Evolutionary conservation across 1,140 invertebrate genomes (phyloP).

Genomic region (Drosophila pandora): DNA sequence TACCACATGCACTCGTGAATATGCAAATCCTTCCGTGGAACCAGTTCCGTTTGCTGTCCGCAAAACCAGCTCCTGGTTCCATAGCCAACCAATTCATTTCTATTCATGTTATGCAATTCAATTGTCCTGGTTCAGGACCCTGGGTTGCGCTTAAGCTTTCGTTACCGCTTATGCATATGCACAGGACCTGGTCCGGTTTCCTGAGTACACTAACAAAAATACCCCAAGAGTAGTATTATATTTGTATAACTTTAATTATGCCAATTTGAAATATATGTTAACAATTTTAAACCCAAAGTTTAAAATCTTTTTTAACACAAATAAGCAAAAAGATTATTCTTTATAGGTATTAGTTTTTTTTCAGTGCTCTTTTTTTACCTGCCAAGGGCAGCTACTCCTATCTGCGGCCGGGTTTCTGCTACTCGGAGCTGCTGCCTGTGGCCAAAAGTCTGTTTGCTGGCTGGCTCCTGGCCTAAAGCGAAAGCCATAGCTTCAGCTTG

Average conservation of each 20-base stretch:
- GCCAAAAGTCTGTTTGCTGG: slow-evolving; percentile 32
- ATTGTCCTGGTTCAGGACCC: slow-evolving; percentile 50
- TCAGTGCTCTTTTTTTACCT: slow-evolving; percentile 27
- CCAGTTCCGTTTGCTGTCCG: slow-evolving; percentile 27
- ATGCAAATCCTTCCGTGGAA: slow-evolving; percentile 29
- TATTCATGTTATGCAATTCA: slow-evolving; percentile 82
- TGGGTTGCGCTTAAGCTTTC: slow-evolving; percentile 47
- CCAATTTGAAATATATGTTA: background rate
- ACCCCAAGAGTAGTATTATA: background rate
- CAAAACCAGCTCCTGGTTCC: slow-evolving; percentile 29
- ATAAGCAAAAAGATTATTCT: background rate
- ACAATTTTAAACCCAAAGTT: background rate
- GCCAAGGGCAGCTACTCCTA: slow-evolving; percentile 21
- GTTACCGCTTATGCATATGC: slow-evolving; percentile 56
- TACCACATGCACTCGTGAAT: slow-evolving; percentile 10
- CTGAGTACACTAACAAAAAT: background rate
- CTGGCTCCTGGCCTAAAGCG: slow-evolving; percentile 27
- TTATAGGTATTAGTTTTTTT: background rate
- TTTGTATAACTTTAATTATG: background rate
- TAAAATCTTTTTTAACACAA: background rate
- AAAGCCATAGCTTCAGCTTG: slow-evolving; percentile 34
- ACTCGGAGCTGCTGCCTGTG: slow-evolving; percentile 25
- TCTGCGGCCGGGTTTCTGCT: slow-evolving; percentile 17
- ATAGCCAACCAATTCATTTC: slow-evolving; percentile 71
- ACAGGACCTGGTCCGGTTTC: slow-evolving; percentile 26